Evolutionary conservation across 2,113 vertebrate genomes (phyloP), one percentile per base, ranked within the genome.

Genomic region (Festucalex cinctus): DNA sequence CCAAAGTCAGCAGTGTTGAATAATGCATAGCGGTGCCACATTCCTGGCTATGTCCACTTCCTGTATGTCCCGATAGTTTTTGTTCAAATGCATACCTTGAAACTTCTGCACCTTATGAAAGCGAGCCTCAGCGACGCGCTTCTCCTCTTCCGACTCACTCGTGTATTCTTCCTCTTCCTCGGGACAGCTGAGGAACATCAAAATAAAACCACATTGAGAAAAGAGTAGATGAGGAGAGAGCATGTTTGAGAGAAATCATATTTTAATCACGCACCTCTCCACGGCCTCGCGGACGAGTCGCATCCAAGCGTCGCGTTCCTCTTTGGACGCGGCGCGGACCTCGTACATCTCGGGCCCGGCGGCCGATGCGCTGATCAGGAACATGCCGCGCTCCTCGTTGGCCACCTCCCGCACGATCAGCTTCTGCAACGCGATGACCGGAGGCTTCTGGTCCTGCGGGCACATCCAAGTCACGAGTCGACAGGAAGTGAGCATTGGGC

Each of bases 301-400:
- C 95, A 99, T 99, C 97, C 97, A 99, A 64, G 82, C 87, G 78
- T 96, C 97, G 2, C 96, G 90, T 10, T 98, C 96, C 28, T 98
- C 96, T 89, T 93, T 98, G 76, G 96, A 94, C 17, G 64, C 90
- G 2, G 94, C 93, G 68, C 98, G 95, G 65, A 98, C 91, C 78
- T 99, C 96, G 57, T 98, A 99, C 96, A 99, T 99, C 79, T 99
- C 97, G 0, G 97, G 96, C 6, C 96, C 95, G 1, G 94, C 90
- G 3, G 94, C 92, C 0, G 96, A 98, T 0, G 97, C 95, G 0
- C 96, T 97, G 78, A 99, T 99, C 53, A 99, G 78, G 84, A 99
- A 99, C 96, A 99, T 96, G 1, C 95, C 97, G 63, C 93, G 87
- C 82, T 98, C 97, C 77, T 99, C 95, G 0, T 98, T 98, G 0